Conservation (phyloP, 2,888 invertebrate species). For the Melipona bicolor region DNA sequence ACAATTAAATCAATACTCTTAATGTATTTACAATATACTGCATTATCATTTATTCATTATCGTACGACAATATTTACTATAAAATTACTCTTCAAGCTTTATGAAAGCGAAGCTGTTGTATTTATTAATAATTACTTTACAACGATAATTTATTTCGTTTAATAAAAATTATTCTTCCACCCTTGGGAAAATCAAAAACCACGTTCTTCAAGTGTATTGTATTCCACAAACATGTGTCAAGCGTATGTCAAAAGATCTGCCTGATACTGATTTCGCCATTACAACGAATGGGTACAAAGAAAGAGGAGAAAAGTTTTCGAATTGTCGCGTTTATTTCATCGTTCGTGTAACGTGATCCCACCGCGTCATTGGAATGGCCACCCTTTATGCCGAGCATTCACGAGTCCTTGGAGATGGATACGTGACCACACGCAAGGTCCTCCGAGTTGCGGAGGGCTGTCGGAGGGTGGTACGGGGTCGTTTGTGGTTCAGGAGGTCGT, state of each 20-base stretch:
- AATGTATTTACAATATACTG: no score
- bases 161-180: background rate
- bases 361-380: conserved; percentile 21
- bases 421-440: conserved; percentile 71
- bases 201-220: background rate
- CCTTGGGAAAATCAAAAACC: background rate
- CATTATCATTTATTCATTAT: no score
- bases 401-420: conserved; percentile 54
- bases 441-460: conserved; percentile 53
- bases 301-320: background rate
- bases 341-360: background rate
- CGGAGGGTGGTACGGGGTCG: conserved; percentile 53
- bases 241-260: background rate
- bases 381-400: conserved; percentile 23
- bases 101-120: no score
- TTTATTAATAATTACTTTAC: no score
- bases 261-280: background rate
- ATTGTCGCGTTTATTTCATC: background rate
- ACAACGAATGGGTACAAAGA: background rate
- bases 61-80: no score
- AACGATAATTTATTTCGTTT: no score
- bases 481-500: conserved; percentile 75
- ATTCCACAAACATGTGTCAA: background rate
- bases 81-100: no score
- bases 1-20: no score